Evolutionary conservation across 2,113 vertebrate genomes (phyloP), one percentile per base, ranked within the genome.

Genomic region (Actenoides hombroni): DNA sequence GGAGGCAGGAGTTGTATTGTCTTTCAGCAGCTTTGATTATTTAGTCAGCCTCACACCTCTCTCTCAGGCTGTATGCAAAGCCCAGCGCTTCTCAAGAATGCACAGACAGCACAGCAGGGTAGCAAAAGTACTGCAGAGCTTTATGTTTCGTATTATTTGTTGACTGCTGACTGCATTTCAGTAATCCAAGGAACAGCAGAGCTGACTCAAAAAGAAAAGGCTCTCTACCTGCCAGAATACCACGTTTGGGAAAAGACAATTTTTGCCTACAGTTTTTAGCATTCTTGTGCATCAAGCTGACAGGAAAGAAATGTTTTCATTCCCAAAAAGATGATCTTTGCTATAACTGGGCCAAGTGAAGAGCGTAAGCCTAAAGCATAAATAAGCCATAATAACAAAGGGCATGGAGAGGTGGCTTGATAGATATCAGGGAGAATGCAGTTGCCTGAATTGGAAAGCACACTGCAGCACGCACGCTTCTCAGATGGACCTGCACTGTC

Each of bases 11-110:
- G 44, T 4, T 89, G 70, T 83, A 97, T 88, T 96, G 96, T 97
- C 93, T 97, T 95, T 90, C 92, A 93, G 94, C 88, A 96, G 94
- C 88, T 94, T 94, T 97, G 96, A 97, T 92, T 96, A 93, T 90
- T 97, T 96, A 95, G 73, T 60, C 86, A 95, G 92, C 87, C 7
- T 77, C 91, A 88, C 75, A 87, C 82, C 39, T 89, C 80, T 89
- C 80, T n/a, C 8, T 60, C 33, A 49, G 80, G 69, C 70, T 60
- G 44, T 56, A 81, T 51, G 94, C 60, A 81, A 92, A 86, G 57
- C 56, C 67, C 83, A 35, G 21, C 13, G 12, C 86, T 61, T 85
- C 93, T 81, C 81, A 90, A 91, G 86, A 96, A 93, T 5, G 7
- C 0, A 8, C 57, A 86, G 76, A 71, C 2, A 2, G 29, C 90